Percentiles rank a stretch among this genome's conserved stretches.
Conservation (phyloP, 2,113 vertebrate species). For the Hystrix brachyura region DNA sequence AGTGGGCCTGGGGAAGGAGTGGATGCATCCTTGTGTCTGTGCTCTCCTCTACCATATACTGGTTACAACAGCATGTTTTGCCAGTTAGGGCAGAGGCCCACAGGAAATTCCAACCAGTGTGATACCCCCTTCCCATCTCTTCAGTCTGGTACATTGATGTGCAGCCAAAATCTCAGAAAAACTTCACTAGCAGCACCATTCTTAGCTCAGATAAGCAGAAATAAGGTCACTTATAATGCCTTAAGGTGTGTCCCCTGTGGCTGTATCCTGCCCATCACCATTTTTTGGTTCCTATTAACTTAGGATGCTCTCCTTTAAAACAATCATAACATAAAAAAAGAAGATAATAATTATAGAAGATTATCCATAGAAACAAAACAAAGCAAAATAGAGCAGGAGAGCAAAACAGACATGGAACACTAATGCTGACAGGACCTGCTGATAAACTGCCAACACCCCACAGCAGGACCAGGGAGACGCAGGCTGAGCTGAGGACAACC, state of each 20-base stretch:
- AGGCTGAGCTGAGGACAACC: background rate
- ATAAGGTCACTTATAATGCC: constrained; percentile 67
- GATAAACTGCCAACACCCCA: background rate
- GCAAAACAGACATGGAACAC: background rate
- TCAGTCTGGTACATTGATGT: constrained; percentile 17
- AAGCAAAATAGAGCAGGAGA: constrained; percentile 61
- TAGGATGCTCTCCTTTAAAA: constrained; percentile 74
- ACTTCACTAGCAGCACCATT: constrained; percentile 61
- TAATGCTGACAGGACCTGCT: background rate
- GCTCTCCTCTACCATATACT: background rate
- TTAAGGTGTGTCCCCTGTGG: constrained; percentile 62
- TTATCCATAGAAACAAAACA: constrained; percentile 72
- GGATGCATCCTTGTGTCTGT: background rate
- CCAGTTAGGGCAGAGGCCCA: background rate
- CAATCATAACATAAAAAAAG: background rate
- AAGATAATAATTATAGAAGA: constrained; percentile 45
- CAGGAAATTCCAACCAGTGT: background rate
- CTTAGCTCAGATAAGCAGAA: constrained; percentile 78
- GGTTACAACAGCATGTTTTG: fast-evolving
- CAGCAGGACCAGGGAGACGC: background rate
- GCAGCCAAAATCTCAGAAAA: background rate
- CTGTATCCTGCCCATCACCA: constrained; percentile 24
- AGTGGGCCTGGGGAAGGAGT: constrained; percentile 39
- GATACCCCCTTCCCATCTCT: background rate
- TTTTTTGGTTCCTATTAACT: constrained; percentile 82